Conservation (phyloP, 2,113 vertebrate genomes). For the Etia nguti region DNA sequence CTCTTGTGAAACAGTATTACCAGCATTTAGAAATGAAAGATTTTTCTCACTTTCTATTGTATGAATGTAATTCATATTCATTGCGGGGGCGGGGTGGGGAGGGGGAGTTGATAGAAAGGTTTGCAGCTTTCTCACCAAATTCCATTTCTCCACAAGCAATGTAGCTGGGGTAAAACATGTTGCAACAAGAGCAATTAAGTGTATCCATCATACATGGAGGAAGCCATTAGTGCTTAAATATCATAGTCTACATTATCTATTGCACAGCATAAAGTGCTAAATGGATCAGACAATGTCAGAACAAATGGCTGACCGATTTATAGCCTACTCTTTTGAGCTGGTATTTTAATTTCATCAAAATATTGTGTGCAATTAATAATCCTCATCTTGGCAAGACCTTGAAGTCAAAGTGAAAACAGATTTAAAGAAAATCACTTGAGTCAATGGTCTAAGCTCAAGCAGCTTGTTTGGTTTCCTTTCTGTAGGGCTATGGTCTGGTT, state of each 20-base stretch:
- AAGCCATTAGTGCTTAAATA: neutral
- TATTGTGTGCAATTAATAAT: neutral
- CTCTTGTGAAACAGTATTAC: neutral
- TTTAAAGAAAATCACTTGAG: neutral
- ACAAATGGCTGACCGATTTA: neutral
- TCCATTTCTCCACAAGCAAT: neutral
- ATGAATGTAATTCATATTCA: too few relatives aligned
- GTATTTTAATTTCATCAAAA: neutral
- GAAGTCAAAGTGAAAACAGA: neutral
- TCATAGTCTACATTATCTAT: neutral
- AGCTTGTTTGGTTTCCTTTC: neutral
- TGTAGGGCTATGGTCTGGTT: conserved; percentile 83
- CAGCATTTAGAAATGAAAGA: too few relatives aligned
- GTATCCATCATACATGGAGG: neutral
- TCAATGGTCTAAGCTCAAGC: neutral
- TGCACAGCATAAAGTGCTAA: fast-evolving
- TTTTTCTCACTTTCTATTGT: too few relatives aligned
- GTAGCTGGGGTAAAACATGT: neutral
- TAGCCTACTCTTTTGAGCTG: neutral
- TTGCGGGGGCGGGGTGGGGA: too few relatives aligned
- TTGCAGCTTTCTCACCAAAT: neutral
- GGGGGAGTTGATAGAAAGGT: fast-evolving
- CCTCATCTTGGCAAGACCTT: neutral
- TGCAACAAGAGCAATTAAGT: neutral
- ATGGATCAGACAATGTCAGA: fast-evolving